Evolutionary conservation across 2,888 invertebrate genomes (phyloP).

Genomic region (Nomada ruficornis): DNA sequence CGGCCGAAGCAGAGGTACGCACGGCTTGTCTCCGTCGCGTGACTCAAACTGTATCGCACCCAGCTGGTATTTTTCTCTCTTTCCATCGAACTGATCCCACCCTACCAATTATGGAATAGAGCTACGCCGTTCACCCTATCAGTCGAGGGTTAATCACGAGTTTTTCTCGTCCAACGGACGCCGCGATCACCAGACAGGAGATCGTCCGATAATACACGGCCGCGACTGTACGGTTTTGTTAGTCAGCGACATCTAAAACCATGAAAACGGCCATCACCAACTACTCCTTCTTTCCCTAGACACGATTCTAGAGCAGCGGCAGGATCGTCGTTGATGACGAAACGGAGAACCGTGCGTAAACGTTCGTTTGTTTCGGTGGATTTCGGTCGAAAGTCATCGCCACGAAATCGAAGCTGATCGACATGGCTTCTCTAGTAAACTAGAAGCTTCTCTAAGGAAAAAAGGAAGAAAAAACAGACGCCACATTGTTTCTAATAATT

Average conservation of each 20-base stretch:
- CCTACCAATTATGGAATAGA: conserved; percentile 20
- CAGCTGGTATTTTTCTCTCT: conserved; percentile 13
- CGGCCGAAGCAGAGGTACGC: not conserved
- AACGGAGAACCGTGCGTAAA: conserved; percentile 16
- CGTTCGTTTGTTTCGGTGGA: conserved; percentile 1
- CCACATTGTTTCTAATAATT: not conserved
- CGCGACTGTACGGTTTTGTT: conserved; percentile 18
- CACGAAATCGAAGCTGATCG: conserved; percentile 23
- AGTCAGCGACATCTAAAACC: conserved; percentile 31
- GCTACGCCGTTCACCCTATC: conserved; percentile 23
- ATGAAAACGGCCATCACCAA: conserved; percentile 55
- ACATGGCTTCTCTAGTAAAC: not conserved
- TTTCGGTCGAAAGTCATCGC: conserved; percentile 64
- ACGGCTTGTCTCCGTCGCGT: conserved; percentile 30
- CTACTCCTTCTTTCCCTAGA: conserved; percentile 42
- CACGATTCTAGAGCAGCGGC: conserved; percentile 12
- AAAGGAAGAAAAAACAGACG: not conserved
- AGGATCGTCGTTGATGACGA: not conserved
- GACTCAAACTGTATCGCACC: conserved; percentile 16
- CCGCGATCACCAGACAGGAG: conserved; percentile 25
- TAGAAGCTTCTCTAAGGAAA: conserved; percentile 1
- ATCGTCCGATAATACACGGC: conserved; percentile 12
- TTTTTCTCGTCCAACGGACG: conserved; percentile 25
- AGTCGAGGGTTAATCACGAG: conserved; percentile 40
- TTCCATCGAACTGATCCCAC: conserved; percentile 24